These are phyloP conservation scores for Leptatherina wallacei DNA, from an alignment of 2,797 vertebrate species.

Conservation along the genomic window DNA sequence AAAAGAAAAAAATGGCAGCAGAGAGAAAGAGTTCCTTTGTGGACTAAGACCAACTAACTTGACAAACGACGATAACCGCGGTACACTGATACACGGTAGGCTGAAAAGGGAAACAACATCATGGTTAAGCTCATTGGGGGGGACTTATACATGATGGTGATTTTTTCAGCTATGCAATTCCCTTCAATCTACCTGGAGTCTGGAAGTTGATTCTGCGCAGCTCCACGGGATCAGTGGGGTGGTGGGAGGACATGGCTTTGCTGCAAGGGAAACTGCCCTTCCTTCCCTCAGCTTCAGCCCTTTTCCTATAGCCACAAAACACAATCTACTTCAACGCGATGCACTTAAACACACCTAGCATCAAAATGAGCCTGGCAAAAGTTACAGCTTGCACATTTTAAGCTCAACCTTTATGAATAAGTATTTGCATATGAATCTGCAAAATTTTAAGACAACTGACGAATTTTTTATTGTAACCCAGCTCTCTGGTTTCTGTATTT, in stretches of 20 bases:
- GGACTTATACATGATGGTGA: slow-evolving; percentile 3
- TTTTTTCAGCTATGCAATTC: slow-evolving; percentile 4
- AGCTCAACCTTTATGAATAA: not conserved
- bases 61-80: slow-evolving; percentile 93
- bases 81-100: slow-evolving; percentile 93
- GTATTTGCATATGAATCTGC: not conserved
- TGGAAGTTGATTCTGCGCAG: slow-evolving; percentile 98
- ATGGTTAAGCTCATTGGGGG: slow-evolving; percentile 58
- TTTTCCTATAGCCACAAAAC: slow-evolving; percentile 85
- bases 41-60: slow-evolving; percentile 90
- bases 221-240: slow-evolving; percentile 97
- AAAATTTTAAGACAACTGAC: not conserved
- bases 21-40: slow-evolving; percentile 72
- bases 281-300: slow-evolving; percentile 95
- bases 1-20: slow-evolving; percentile 42
- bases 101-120: slow-evolving; percentile 88
- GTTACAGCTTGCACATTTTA: not conserved
- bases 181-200: slow-evolving; percentile 89
- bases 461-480: not conserved
- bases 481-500: slow-evolving; percentile 1
- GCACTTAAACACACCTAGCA: slow-evolving; percentile 6
- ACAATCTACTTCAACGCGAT: slow-evolving; percentile 14
- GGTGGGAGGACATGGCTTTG: slow-evolving; percentile 96
- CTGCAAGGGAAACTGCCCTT: slow-evolving; percentile 97
- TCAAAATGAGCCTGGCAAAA: slow-evolving; percentile 1